phyloP scores from a whole-genome alignment of 2,888 invertebrate genomes.

The Furcula furcula region DNA sequence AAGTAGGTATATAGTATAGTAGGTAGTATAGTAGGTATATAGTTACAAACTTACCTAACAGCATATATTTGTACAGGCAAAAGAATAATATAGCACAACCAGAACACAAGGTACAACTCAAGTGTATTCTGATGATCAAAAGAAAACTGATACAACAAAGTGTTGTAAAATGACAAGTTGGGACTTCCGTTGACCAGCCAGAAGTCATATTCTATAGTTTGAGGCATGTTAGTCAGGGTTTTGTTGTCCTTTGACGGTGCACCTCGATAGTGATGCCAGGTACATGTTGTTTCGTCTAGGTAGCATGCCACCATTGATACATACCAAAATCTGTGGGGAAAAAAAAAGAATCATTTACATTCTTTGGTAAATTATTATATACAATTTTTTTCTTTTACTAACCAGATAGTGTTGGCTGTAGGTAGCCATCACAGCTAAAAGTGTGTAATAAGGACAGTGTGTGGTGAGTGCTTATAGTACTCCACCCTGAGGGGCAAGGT shows the following conservation, averaged over 20 bases:
- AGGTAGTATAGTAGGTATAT: neutral
- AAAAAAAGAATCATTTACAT: too few species aligned
- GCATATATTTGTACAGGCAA: conserved; percentile 96
- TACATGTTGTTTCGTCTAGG: conserved; percentile 88
- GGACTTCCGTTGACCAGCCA: conserved; percentile 99
- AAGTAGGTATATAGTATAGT: neutral
- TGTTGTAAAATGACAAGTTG: conserved; percentile 91
- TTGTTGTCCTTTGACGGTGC: conserved; percentile 57
- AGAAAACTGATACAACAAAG: conserved; percentile 96
- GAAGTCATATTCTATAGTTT: conserved; percentile 88
- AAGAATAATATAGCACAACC: conserved; percentile 91
- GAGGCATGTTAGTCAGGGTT: conserved; percentile 57
- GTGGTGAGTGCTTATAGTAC: too few species aligned
- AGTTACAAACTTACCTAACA: conserved; percentile 73
- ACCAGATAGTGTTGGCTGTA: too few species aligned
- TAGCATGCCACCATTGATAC: conserved; percentile 96
- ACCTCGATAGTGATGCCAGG: conserved; percentile 89
- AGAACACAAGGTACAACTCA: conserved; percentile 94
- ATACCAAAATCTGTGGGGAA: conserved; percentile 98
- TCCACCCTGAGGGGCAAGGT: too few species aligned
- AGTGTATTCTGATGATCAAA: conserved; percentile 97
- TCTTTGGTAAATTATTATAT: too few species aligned
- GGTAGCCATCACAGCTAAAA: too few species aligned
- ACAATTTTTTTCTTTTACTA: too few species aligned
- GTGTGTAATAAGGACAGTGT: too few species aligned